A percentile compares a stretch with the other conserved stretches of the same genome.
phyloP scores from a whole-genome alignment of 2,888 invertebrate species.

The Parnassius smintheus region DNA sequence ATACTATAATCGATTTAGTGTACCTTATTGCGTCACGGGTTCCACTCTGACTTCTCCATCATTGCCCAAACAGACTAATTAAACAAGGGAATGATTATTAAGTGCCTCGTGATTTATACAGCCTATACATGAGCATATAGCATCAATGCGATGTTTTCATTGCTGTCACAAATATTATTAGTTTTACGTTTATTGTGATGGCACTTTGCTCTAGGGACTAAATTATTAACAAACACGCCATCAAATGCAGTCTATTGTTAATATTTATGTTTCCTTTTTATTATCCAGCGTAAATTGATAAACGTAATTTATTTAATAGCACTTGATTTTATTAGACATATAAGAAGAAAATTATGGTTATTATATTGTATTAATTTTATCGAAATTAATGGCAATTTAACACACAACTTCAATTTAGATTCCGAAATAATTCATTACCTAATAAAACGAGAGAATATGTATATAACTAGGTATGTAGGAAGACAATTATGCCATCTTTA shows the following conservation, averaged over 20 bases:
- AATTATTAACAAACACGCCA: slow-evolving; percentile 44
- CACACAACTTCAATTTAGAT: too few species aligned
- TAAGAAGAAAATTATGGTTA: slow-evolving; percentile 13
- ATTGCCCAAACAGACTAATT: too few species aligned
- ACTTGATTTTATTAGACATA: background rate
- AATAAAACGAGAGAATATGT: too few species aligned
- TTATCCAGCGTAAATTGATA: slow-evolving; percentile 36
- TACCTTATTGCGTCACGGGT: too few species aligned
- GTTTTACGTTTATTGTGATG: background rate
- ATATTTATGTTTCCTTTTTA: slow-evolving; percentile 45
- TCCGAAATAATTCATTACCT: too few species aligned
- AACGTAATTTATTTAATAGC: background rate
- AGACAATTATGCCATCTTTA: slow-evolving; percentile 16
- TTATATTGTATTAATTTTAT: slow-evolving; percentile 5
- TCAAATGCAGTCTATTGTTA: slow-evolving; percentile 39
- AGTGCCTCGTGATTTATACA: background rate
- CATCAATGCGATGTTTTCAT: background rate
- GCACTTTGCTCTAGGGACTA: background rate
- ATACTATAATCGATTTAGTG: too few species aligned
- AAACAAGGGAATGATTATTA: background rate
- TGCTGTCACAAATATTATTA: background rate
- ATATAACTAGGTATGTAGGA: too few species aligned
- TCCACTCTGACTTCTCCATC: too few species aligned
- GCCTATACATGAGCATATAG: background rate
- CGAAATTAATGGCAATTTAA: too few species aligned